Base-by-base conservation (phyloP, 2,888 invertebrate species). In the Zhuqinia jingwanae region DNA sequence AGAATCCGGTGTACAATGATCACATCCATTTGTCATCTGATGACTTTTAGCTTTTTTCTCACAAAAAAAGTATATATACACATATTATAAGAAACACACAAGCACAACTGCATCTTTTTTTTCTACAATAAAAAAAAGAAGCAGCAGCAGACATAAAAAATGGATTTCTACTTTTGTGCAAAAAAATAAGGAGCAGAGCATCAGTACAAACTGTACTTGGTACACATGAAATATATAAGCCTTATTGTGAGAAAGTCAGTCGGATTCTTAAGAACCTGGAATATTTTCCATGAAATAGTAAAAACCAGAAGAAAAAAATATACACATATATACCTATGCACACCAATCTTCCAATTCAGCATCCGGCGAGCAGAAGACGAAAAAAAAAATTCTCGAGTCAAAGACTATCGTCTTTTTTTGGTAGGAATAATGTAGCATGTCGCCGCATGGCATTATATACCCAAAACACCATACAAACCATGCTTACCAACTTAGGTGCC, bases 1-100 rank as follows among this genome's bases (percentile, higher is more conserved):
- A 75, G 22, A 42, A 42, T 81, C 63, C 65, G 50, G 79, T 47
- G 60, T 15, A 63, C 25, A 56, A 70, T 42, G 70, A 81, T 70
- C 81, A 70, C 81, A 70, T 53, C 81, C 81, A 81, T 81, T 81
- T 81, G 81, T 81, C 81, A 81, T 81, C 36, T 42, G 36, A 70
- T 70, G 81, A 81, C 81, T 81, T 81, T 81, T 70, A 70, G 70
- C 70, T 81, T 81, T 56, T 56, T 42, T 45, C 30, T 45, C 15
- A 30, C 56, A 45, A 17, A 17, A 13, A 53, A 17, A 17, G n/a
- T 13, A 17, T 3, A 3, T 53, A 53, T 17, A 53, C 15, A n/a
- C n/a, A n/a, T n/a, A n/a, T n/a, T n/a, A n/a, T n/a, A n/a, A n/a
- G n/a, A n/a, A n/a, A n/a, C n/a, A n/a, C n/a, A n/a, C n/a, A n/a